These are phyloP conservation scores for Cyprinodon diabolis DNA, from an alignment of 2,797 vertebrate genomes.

Conservation along the genomic window DNA sequence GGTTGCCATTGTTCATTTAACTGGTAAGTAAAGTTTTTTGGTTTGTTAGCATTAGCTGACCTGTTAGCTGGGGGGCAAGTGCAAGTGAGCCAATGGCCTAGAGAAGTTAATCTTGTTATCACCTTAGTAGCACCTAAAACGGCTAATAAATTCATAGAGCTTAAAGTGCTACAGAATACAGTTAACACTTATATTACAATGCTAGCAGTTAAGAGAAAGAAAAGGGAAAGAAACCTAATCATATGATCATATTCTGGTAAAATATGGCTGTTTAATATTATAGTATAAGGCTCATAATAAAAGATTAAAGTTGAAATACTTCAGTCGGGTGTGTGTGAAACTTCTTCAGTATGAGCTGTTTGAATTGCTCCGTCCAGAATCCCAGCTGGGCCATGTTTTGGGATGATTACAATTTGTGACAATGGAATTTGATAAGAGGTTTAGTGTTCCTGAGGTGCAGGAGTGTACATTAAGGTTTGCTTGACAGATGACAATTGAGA, in stretches of 20 bases:
- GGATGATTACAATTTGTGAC: constrained; percentile 4
- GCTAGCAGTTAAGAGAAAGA: constrained; percentile 8
- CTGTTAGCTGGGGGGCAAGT: no score
- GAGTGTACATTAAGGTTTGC: constrained; percentile 8
- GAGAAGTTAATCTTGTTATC: no score
- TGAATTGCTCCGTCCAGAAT: constrained; percentile 2
- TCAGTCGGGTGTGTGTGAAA: background rate
- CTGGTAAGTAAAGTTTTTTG: no score
- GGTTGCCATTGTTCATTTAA: no score
- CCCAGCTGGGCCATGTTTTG: background rate
- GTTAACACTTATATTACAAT: constrained; percentile 32
- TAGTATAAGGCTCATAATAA: background rate
- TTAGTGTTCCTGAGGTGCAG: constrained; percentile 1
- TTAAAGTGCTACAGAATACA: background rate
- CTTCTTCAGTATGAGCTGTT: background rate
- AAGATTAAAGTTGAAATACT: constrained; percentile 8
- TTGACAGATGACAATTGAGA: constrained; percentile 22
- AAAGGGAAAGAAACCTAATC: background rate
- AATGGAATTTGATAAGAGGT: constrained; percentile 10
- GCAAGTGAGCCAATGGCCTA: no score
- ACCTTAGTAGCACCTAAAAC: background rate
- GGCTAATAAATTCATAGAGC: background rate
- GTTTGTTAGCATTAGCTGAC: no score
- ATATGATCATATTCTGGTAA: background rate
- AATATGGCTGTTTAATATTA: background rate